phyloP scores from a whole-genome alignment of 2,113 vertebrate genomes.

The Cervus canadensis region DNA sequence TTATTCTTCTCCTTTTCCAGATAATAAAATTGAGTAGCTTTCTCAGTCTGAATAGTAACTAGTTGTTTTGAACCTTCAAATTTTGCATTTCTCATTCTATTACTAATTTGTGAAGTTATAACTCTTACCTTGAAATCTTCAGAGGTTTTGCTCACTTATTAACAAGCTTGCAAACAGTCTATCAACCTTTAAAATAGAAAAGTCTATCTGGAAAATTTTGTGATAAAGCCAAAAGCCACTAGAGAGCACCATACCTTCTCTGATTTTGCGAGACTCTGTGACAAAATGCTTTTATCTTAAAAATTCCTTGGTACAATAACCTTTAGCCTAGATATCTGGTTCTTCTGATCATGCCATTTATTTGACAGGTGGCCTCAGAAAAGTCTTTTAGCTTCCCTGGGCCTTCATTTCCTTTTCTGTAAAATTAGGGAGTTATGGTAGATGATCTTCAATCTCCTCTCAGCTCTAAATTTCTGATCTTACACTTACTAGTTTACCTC shows the following conservation, averaged over 20 bases:
- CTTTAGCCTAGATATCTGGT: background rate
- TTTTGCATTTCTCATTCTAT: background rate
- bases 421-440: background rate
- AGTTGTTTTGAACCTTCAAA: background rate
- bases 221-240: conserved; percentile 18
- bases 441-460: background rate
- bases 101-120: conserved; percentile 26
- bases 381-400: background rate
- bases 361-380: background rate
- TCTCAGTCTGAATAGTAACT: conserved; percentile 3
- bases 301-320: background rate
- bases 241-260: background rate
- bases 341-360: background rate
- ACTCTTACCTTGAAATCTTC: conserved; percentile 26
- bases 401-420: background rate
- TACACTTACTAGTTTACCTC: conserved; percentile 13
- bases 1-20: conserved; percentile 28
- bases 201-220: background rate
- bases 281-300: background rate
- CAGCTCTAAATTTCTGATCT: conserved; percentile 19
- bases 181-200: conserved; percentile 1
- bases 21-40: background rate
- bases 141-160: background rate
- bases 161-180: conserved; percentile 12
- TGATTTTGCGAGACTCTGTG: conserved; percentile 11